Percentiles rank a stretch among this genome's conserved stretches.
These are phyloP conservation scores for Buceros bicornis DNA, from an alignment of 2,797 vertebrate species.

Conservation along the genomic window DNA sequence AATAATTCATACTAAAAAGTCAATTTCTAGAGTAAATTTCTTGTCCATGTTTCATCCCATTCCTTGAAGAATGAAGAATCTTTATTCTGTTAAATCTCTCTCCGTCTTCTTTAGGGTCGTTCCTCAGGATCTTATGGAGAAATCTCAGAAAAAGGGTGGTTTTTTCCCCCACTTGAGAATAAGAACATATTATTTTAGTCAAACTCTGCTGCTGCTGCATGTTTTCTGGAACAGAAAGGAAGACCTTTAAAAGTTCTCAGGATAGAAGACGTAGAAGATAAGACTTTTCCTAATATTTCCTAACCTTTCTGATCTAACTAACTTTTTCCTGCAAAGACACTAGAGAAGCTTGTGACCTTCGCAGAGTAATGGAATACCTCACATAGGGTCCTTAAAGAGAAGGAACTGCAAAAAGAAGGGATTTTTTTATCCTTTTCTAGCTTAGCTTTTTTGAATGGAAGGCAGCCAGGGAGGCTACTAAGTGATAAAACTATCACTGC, in stretches of 20 bases:
- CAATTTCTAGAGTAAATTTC: neutral
- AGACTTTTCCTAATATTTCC: neutral
- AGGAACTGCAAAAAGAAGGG: neutral
- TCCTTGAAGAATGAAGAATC: neutral
- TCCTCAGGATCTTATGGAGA: neutral
- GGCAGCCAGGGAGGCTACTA: neutral
- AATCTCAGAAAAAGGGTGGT: rapidly evolving
- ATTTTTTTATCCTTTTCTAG: neutral
- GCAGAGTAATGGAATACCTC: neutral
- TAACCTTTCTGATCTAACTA: neutral
- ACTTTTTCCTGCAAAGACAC: neutral
- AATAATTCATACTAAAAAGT: neutral
- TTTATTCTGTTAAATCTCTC: neutral
- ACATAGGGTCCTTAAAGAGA: neutral
- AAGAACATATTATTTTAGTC: neutral
- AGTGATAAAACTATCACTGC: neutral
- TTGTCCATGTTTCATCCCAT: neutral
- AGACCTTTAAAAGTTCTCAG: neutral
- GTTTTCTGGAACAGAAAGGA: neutral
- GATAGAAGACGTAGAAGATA: neutral
- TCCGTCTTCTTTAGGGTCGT: neutral
- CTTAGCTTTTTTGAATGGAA: neutral
- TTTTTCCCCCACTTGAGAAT: neutral
- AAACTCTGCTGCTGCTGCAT: neutral
- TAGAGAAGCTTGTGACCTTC: neutral